Evolutionary conservation across 2,113 vertebrate species (phyloP).

Genomic region (Barbus barbus): DNA sequence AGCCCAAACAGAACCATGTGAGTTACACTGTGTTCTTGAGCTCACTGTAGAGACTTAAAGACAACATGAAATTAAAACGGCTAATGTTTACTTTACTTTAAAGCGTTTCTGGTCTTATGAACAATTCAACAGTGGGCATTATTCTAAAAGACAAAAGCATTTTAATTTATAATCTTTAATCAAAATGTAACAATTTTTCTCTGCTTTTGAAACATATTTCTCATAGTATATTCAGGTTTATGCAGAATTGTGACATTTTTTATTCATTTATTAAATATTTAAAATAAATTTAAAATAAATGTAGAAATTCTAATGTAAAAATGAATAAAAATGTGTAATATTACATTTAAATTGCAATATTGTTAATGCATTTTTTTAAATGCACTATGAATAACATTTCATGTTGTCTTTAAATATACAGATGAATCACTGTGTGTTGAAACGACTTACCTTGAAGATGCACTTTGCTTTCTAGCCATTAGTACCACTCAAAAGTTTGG

Average conservation of each 20-base stretch:
- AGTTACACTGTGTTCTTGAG: constrained; percentile 56
- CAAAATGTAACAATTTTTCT: background rate
- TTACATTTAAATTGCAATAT: too few species aligned
- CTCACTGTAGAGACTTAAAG: background rate
- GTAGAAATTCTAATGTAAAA: too few species aligned
- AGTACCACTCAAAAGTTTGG: background rate
- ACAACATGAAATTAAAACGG: background rate
- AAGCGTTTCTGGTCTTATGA: background rate
- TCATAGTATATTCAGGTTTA: too few species aligned
- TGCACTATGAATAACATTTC: too few species aligned
- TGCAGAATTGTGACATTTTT: too few species aligned
- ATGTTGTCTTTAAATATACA: background rate
- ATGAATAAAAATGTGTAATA: background rate
- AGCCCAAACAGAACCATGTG: constrained; percentile 64
- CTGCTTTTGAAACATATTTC: too few species aligned
- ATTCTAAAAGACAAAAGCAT: background rate
- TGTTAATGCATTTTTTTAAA: too few species aligned
- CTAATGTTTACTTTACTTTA: background rate
- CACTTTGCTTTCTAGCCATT: background rate
- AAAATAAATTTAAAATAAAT: background rate
- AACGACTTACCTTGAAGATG: background rate
- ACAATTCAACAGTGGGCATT: background rate
- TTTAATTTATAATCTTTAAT: background rate
- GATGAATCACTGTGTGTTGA: background rate
- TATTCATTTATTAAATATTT: too few species aligned